Evolutionary conservation across 1,140 invertebrate genomes (phyloP).

Genomic region (Cheumatopsyche charites): DNA sequence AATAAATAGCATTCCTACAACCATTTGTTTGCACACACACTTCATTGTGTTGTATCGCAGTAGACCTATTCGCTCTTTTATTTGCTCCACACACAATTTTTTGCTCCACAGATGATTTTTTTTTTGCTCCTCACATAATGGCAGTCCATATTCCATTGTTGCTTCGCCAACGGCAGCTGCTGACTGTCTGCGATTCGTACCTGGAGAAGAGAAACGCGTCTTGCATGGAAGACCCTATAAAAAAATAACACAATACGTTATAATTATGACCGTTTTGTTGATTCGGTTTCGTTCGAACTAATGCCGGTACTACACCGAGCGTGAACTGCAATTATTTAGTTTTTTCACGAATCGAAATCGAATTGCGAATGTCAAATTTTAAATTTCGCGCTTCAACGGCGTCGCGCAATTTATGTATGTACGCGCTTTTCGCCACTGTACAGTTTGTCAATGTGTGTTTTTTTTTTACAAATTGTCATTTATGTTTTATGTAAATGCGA

Average conservation of each 20-base stretch:
- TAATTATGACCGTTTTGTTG: not conserved
- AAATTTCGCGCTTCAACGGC: too few relatives aligned
- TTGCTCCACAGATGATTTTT: conserved; percentile 2
- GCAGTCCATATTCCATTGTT: not conserved
- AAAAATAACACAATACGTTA: not conserved
- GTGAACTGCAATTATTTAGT: too few relatives aligned
- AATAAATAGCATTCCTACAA: not conserved
- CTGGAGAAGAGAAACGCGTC: conserved; percentile 9
- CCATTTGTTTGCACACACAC: conserved; percentile 2
- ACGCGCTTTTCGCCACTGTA: too few relatives aligned
- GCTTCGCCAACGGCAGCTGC: conserved; percentile 2
- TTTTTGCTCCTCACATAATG: conserved; percentile 14
- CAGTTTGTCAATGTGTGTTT: too few relatives aligned
- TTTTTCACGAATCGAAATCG: too few relatives aligned
- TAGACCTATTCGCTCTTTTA: not conserved
- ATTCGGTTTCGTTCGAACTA: not conserved
- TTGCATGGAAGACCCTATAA: conserved; percentile 12
- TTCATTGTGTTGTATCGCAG: not conserved
- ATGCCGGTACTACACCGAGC: too few relatives aligned
- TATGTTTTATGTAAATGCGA: too few relatives aligned
- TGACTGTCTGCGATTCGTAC: not conserved
- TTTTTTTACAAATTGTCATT: too few relatives aligned
- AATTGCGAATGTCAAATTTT: too few relatives aligned
- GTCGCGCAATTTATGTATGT: too few relatives aligned
- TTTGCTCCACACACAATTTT: not conserved